Evolutionary conservation across 1,140 invertebrate genomes (phyloP), one percentile per base, ranked within the genome.

Genomic region (Cheumatopsyche charites): DNA sequence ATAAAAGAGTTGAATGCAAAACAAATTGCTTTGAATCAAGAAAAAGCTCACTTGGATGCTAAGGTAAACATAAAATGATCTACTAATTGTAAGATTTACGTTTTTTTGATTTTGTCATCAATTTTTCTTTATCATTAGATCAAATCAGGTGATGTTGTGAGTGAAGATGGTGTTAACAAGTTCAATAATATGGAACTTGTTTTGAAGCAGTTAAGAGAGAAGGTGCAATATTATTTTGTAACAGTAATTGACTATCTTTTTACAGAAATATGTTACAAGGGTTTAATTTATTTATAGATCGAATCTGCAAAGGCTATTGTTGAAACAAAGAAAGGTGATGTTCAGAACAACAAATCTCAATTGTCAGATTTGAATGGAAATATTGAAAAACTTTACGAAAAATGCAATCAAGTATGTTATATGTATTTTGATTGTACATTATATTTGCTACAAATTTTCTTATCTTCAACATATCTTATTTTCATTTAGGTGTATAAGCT

Each of bases 1-100:
- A 84, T 95, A 0, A 92, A 94, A 77, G 94, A 95, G 77, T 89
- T 95, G 76, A 96, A 92, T 80, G 89, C 90, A 4, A 88, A 91
- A 77, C 85, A 96, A 70, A 82, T 96, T 9, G 84, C 89, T 1
- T 81, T 94, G 1, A 93, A 91, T 77, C 93, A 95, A 79, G 93
- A 96, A 78, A 94, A 94, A 74, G 89, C 89, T 0, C 90, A 91
- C 73, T 83, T 94, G 47, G 93, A 95, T 77, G 89, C 91, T 7
- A 92, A 91, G 79, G 92, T 83, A 55, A 43, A 12, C 17, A 66
- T 74, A 25, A 17, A 52, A 58, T 58, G 12, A 12, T 58, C 3
- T 52, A 19, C 23, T 9, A 52, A 29, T 58, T 61, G 25, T 29
- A 21, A 29, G 23, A 25, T 6, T 21, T 41, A 6, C 7, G 7